Percentiles rank a stretch among this genome's conserved stretches.
phyloP scores from a whole-genome alignment of 2,888 invertebrate genomes.

The Falcaria lacertinaria region DNA sequence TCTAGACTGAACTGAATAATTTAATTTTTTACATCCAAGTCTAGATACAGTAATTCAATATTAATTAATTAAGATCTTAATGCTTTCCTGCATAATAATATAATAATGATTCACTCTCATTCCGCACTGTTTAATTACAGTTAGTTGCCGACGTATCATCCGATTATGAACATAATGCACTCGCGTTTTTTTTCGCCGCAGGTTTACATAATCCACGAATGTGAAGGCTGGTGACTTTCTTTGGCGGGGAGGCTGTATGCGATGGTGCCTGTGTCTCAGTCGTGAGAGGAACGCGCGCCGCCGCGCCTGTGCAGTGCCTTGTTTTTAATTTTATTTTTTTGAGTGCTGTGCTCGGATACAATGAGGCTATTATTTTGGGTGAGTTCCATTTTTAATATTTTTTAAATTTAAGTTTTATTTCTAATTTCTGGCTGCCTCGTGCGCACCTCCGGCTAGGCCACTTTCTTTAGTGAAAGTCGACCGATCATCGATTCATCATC shows the following conservation, averaged over 20 bases:
- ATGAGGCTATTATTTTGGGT: constrained; percentile 75
- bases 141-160: constrained; percentile 13
- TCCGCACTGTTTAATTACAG: constrained; percentile 3
- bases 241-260: constrained; percentile 59
- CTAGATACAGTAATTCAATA: too few relatives aligned
- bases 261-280: constrained; percentile 48
- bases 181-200: constrained; percentile 49
- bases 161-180: constrained; percentile 53
- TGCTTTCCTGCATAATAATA: neutral
- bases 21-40: too few relatives aligned
- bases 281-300: constrained; percentile 56
- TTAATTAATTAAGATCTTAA: neutral
- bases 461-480: constrained; percentile 65
- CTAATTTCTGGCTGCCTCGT: constrained; percentile 8
- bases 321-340: constrained; percentile 43
- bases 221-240: constrained; percentile 70
- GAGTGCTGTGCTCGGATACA: constrained; percentile 69
- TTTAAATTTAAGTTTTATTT: neutral
- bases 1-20: too few relatives aligned
- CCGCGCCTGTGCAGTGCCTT: constrained; percentile 70
- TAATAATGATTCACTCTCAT: neutral
- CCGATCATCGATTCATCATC: constrained; percentile 45
- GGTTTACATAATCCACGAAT: constrained; percentile 69
- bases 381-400: constrained; percentile 35
- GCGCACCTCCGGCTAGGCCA: constrained; percentile 27